Percentiles rank a stretch among this genome's conserved stretches.
These are phyloP conservation scores for Scomber colias DNA, from an alignment of 2,113 vertebrate species.

Conservation along the genomic window DNA sequence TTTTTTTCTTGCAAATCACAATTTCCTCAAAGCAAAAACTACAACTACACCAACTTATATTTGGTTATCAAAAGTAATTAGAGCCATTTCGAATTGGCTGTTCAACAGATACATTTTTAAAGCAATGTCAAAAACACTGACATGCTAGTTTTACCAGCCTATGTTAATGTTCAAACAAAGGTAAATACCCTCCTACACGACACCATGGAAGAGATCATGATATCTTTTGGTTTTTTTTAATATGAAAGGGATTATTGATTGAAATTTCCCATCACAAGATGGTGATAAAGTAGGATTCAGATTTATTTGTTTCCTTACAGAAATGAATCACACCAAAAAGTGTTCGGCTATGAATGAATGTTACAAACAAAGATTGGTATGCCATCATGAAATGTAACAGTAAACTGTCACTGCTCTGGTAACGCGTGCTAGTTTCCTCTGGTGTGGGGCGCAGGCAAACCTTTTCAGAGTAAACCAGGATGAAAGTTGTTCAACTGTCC, in stretches of 20 bases:
- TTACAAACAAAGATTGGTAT: slow-evolving; percentile 26
- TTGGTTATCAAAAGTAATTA: slow-evolving; percentile 52
- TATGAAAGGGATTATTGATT: slow-evolving; percentile 20
- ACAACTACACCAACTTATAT: slow-evolving; percentile 40
- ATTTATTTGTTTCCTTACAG: slow-evolving; percentile 36
- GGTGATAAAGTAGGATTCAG: neutral
- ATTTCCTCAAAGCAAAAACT: slow-evolving; percentile 18
- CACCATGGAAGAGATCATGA: slow-evolving; percentile 31
- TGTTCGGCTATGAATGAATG: slow-evolving; percentile 1
- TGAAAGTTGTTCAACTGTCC: neutral
- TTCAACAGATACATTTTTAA: slow-evolving; percentile 25
- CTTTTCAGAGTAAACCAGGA: slow-evolving; percentile 12
- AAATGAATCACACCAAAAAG: slow-evolving; percentile 13
- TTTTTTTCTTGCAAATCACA: slow-evolving; percentile 48
- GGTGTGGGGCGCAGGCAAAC: slow-evolving; percentile 6
- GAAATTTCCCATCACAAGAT: slow-evolving; percentile 17
- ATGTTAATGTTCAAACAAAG: slow-evolving; percentile 21
- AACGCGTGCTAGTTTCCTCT: slow-evolving; percentile 7
- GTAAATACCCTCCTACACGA: slow-evolving; percentile 16
- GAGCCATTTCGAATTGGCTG: slow-evolving; percentile 16
- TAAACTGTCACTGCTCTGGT: slow-evolving; percentile 39
- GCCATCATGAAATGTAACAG: slow-evolving; percentile 27
- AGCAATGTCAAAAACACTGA: slow-evolving; percentile 25
- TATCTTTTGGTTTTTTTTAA: neutral
- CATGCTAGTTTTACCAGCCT: slow-evolving; percentile 32